Conservation (phyloP, 1,140 invertebrate genomes). For the Mamestra configurata region DNA sequence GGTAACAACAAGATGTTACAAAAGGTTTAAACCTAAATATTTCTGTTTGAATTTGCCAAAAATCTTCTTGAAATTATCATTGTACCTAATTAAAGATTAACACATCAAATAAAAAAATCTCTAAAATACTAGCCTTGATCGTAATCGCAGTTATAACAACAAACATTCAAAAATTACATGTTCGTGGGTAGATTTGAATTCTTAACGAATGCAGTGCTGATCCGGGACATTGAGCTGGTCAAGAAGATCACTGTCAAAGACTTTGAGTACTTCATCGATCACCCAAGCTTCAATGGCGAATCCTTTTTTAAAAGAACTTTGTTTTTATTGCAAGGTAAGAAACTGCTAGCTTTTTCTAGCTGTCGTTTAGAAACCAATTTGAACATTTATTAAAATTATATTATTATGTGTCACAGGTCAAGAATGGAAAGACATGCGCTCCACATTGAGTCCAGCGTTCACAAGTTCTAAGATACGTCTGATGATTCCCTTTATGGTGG, state of each 20-base stretch:
- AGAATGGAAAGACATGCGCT: conserved; percentile 88
- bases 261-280: conserved; percentile 90
- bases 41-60: no score
- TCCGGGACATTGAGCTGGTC: conserved; percentile 89
- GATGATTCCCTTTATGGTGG: conserved; percentile 63
- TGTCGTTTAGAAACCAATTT: conserved; percentile 14
- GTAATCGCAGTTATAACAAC: conserved; percentile 75
- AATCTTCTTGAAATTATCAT: no score
- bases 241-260: conserved; percentile 89
- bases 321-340: conserved; percentile 82
- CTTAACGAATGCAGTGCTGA: conserved; percentile 79
- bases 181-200: conserved; percentile 86
- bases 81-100: no score
- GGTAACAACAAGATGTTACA: no score
- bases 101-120: no score
- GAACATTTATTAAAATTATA: neutral
- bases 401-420: conserved; percentile 73
- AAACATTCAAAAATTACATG: conserved; percentile 67
- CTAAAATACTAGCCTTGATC: conserved; percentile 47
- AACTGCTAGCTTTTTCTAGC: conserved; percentile 72
- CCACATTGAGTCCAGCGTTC: conserved; percentile 87
- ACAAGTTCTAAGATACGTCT: conserved; percentile 86
- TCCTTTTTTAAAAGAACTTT: conserved; percentile 86
- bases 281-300: conserved; percentile 78
- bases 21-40: no score